Evolutionary conservation across 2,113 vertebrate species (phyloP).

Genomic region (Diphyllodes magnificus): DNA sequence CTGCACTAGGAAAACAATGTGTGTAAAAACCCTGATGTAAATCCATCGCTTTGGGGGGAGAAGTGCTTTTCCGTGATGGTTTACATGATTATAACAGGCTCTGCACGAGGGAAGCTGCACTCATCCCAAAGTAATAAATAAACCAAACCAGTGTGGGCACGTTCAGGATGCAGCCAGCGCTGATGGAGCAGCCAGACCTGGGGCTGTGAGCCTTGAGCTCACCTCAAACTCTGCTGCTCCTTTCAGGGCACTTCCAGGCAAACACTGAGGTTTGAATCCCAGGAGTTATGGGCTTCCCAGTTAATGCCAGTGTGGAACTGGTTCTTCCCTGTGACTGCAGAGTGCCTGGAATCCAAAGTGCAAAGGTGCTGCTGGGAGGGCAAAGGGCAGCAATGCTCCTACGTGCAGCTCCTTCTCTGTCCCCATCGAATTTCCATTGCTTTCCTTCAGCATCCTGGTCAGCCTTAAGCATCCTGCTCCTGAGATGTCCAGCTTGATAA

Average conservation of each 20-base stretch:
- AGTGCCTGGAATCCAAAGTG: background rate
- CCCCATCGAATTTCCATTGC: fast-evolving
- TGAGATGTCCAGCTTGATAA: background rate
- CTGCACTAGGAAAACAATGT: background rate
- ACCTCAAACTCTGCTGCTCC: background rate
- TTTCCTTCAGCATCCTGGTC: background rate
- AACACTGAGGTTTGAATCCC: fast-evolving
- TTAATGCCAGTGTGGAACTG: fast-evolving
- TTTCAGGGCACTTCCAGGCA: background rate
- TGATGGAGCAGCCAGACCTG: background rate
- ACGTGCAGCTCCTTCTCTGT: fast-evolving
- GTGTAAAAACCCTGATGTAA: background rate
- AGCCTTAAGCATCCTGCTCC: background rate
- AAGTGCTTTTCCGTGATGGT: background rate
- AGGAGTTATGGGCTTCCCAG: fast-evolving
- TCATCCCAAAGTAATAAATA: slow-evolving; percentile 19
- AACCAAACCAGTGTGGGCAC: slow-evolving; percentile 13
- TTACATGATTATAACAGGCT: background rate
- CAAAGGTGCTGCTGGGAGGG: background rate
- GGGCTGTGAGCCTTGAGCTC: background rate
- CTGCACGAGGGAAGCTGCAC: background rate
- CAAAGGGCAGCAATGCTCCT: fast-evolving
- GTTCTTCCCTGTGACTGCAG: background rate
- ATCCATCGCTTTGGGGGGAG: background rate
- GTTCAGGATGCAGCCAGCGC: background rate